phyloP scores from a whole-genome alignment of 2,888 invertebrate genomes.

The Drosophila mettleri region DNA sequence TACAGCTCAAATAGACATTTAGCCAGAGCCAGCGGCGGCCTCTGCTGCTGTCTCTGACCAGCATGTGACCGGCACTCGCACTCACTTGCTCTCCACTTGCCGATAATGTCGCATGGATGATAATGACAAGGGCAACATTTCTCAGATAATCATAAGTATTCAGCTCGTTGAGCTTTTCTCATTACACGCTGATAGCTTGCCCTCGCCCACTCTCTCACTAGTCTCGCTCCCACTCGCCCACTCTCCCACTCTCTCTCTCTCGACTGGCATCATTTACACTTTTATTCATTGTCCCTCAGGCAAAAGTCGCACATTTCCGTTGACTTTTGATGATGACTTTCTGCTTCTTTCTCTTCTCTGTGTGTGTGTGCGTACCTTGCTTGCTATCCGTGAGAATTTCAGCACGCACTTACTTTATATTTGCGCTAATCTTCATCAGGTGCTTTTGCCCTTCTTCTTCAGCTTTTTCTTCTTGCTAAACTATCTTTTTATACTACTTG shows the following conservation, averaged over 20 bases:
- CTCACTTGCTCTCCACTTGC: too few species aligned
- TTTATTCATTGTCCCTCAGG: slow-evolving; percentile 63
- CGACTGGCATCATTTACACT: slow-evolving; percentile 31
- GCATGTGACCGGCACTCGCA: slow-evolving; percentile 52
- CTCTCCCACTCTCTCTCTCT: neutral
- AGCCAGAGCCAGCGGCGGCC: slow-evolving; percentile 25
- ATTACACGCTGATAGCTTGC: slow-evolving; percentile 67
- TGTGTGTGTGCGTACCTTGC: slow-evolving; percentile 11
- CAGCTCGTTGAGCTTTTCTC: slow-evolving; percentile 68
- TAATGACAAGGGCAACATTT: slow-evolving; percentile 43
- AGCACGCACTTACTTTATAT: slow-evolving; percentile 15
- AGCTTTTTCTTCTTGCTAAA: slow-evolving; percentile 41
- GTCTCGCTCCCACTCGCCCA: neutral
- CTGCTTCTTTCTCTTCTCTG: slow-evolving; percentile 29
- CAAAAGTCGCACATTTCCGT: slow-evolving; percentile 66
- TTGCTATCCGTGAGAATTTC: slow-evolving; percentile 11
- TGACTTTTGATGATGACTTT: slow-evolving; percentile 56
- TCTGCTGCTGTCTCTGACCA: slow-evolving; percentile 39
- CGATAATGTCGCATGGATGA: slow-evolving; percentile 49
- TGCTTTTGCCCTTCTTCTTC: slow-evolving; percentile 7
- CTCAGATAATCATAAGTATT: slow-evolving; percentile 62
- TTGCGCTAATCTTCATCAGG: slow-evolving; percentile 54
- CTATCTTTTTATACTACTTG: slow-evolving; percentile 49
- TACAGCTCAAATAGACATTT: slow-evolving; percentile 66
- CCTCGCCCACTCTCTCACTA: neutral